phyloP scores from a whole-genome alignment of 1,140 invertebrate species.

The Coptotermes formosanus region DNA sequence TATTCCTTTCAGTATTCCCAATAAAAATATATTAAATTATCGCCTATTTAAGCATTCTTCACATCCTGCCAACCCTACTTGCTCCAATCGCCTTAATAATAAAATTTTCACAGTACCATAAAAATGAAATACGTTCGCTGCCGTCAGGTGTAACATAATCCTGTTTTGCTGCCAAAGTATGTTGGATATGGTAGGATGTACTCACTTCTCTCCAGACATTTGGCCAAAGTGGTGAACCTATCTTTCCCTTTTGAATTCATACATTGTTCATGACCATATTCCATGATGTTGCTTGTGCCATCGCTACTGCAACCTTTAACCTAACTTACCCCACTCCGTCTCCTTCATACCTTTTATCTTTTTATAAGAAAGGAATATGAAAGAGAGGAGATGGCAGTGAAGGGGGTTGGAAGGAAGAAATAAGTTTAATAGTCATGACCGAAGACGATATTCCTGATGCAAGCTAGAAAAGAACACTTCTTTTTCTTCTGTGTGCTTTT shows the following conservation, averaged over 20 bases:
- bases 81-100: no score
- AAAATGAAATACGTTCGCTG: not conserved
- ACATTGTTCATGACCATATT: slow-evolving; percentile 13
- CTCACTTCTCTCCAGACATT: slow-evolving; percentile 11
- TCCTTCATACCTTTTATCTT: not conserved
- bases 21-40: no score
- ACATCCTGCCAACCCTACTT: no score
- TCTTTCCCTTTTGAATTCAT: slow-evolving; percentile 9
- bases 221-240: slow-evolving; percentile 14
- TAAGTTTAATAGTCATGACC: slow-evolving; percentile 19
- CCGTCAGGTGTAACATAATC: not conserved
- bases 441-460: not conserved
- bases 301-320: slow-evolving; percentile 9
- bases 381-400: not conserved
- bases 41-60: no score
- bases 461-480: slow-evolving; percentile 1
- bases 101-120: no score
- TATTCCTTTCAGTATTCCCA: no score
- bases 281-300: not conserved
- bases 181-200: not conserved
- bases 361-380: slow-evolving; percentile 18
- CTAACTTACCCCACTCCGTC: not conserved
- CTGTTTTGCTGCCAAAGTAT: not conserved
- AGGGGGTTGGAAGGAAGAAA: not conserved
- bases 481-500: not conserved